These are phyloP conservation scores for Aplodontia rufa DNA, from an alignment of 2,113 vertebrate species.

Conservation along the genomic window DNA sequence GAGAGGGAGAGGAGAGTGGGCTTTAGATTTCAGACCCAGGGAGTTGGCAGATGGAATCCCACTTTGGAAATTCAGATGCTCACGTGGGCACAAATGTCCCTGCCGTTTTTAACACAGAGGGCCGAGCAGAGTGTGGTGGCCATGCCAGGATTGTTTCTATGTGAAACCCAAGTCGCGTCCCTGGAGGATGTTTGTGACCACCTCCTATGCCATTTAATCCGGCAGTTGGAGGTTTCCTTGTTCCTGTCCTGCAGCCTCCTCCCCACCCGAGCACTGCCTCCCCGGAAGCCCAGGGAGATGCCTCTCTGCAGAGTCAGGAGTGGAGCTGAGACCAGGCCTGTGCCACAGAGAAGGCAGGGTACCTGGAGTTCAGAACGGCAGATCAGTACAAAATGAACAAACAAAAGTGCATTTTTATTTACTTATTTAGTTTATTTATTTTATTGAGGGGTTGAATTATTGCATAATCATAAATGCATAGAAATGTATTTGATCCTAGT, in stretches of 20 bases:
- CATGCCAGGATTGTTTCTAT: background rate
- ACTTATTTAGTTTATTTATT: too few species aligned
- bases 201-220: background rate
- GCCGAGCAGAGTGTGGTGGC: background rate
- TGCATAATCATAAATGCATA: too few species aligned
- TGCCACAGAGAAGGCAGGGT: background rate
- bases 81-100: background rate
- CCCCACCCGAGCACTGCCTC: too few species aligned
- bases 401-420: background rate
- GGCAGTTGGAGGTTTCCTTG: background rate
- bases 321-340: background rate
- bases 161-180: background rate
- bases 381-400: background rate
- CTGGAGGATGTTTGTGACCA: background rate
- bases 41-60: background rate
- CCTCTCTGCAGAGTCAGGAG: background rate
- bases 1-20: rapidly evolving
- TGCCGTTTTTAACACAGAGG: background rate
- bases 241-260: background rate
- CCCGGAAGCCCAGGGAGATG: background rate
- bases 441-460: too few species aligned
- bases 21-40: background rate
- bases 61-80: background rate
- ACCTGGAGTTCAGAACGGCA: background rate
- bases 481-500: too few species aligned